These are phyloP conservation scores for Caenorhabditis uteleia DNA, from an alignment of 2,888 invertebrate species.

Conservation along the genomic window DNA sequence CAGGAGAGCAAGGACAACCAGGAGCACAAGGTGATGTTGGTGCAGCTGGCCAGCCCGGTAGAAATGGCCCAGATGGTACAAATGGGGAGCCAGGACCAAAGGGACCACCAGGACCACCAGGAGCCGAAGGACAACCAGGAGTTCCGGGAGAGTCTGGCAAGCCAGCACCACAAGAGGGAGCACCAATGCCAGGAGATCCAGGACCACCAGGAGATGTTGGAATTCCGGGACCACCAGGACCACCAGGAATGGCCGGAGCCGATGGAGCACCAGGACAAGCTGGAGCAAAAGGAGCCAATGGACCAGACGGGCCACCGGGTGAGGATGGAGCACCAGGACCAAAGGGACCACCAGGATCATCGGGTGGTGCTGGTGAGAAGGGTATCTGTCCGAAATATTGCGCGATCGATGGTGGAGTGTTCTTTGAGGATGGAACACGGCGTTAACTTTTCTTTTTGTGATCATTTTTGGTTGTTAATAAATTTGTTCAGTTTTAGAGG, in stretches of 20 bases:
- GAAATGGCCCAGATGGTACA: constrained; percentile 36
- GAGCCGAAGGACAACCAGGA: constrained; percentile 36
- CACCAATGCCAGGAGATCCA: constrained; percentile 40
- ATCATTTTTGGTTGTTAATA: not conserved
- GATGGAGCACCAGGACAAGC: constrained; percentile 32
- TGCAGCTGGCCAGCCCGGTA: constrained; percentile 36
- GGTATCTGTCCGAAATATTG: constrained; percentile 49
- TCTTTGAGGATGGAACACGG: constrained; percentile 58
- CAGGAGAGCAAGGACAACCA: constrained; percentile 32
- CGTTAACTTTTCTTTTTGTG: constrained; percentile 15
- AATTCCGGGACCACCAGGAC: constrained; percentile 42
- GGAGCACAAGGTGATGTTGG: constrained; percentile 35
- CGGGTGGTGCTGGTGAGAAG: constrained; percentile 33
- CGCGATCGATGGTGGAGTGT: constrained; percentile 56
- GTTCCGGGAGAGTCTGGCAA: constrained; percentile 38
- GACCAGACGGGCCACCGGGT: constrained; percentile 41
- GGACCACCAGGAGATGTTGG: constrained; percentile 42
- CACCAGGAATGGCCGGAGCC: constrained; percentile 36
- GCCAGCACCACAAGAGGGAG: constrained; percentile 33
- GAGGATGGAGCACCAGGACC: constrained; percentile 28
- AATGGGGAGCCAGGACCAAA: constrained; percentile 39
- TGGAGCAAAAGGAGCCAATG: constrained; percentile 33
- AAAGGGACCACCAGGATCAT: constrained; percentile 33
- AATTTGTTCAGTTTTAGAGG: not conserved
- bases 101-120: constrained; percentile 38